Evolutionary conservation across 2,797 vertebrate species (phyloP).

Genomic region (Diplodus puntazzo): DNA sequence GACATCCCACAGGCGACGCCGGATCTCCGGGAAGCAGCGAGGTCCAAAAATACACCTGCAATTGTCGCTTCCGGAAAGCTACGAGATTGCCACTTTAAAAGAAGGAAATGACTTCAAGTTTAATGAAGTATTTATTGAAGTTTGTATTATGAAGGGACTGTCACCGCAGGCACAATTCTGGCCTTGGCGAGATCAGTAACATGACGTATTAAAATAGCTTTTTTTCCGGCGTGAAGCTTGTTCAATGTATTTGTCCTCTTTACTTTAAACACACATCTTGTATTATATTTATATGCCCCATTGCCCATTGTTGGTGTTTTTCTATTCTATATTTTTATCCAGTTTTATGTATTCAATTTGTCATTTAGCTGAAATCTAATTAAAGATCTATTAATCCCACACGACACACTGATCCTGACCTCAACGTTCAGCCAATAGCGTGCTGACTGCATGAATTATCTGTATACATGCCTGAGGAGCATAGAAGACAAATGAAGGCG

Average conservation of each 20-base stretch:
- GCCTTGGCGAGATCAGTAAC: not conserved
- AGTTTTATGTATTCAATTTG: not conserved
- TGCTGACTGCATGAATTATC: conserved; percentile 36
- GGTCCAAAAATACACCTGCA: too few relatives aligned
- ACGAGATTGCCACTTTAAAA: not conserved
- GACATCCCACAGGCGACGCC: too few relatives aligned
- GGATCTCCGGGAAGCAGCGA: too few relatives aligned
- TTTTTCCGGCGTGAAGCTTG: not conserved
- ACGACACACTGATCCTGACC: conserved; percentile 15
- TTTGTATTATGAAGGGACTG: not conserved
- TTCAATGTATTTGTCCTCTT: not conserved
- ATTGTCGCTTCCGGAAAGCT: too few relatives aligned
- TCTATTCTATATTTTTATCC: not conserved
- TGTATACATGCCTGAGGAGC: conserved; percentile 42
- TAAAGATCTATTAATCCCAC: not conserved
- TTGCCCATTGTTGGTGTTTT: not conserved
- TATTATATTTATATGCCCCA: not conserved
- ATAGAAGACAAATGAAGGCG: conserved; percentile 56
- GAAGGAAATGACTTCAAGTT: not conserved
- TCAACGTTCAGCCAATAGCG: conserved; percentile 20
- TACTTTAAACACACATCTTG: not conserved
- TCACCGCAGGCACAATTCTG: not conserved
- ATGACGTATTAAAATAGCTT: not conserved
- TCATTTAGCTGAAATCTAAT: not conserved
- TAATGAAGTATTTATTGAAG: not conserved